Evolutionary conservation across 2,797 vertebrate species (phyloP), one percentile per base, ranked within the genome.

Genomic region (Pagetopsis macropterus): DNA sequence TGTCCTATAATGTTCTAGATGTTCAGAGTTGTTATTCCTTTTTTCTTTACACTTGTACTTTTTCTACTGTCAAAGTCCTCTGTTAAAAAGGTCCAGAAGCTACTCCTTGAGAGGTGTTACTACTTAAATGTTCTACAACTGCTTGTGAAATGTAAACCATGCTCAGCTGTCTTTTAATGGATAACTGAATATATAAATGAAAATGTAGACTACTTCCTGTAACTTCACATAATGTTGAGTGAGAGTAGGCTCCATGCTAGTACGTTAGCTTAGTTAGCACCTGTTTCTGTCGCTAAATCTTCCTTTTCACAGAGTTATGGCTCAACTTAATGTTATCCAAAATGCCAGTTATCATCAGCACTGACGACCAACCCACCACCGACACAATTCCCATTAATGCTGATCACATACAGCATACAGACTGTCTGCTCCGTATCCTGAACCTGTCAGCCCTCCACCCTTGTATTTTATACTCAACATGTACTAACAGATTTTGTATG

Each of bases 401-500:
- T 33, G 48, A 54, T 44, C 33, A 51, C 5, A 33, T 10, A 23
- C 43, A 45, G 17, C 46, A 57, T 56, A 23, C 33, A 59, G 16
- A 46, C 21, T 69, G 19, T 67, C 49, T 43, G 45, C 52, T 41
- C 48, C 4, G 6, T 51, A 27, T 49, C 33, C 72, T 56, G 8
- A 65, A 13, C n/a, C 41, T 40, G 54, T 60, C 50, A 62, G 2
- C 13, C 58, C 60, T 51, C 40, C 41, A 14, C n/a, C 14, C 11
- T 46, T 67, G 66, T 76, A 71, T 83, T 79, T 84, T 82, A 81
- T 82, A 85, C 50, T 70, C 75, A 55, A 69, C 27, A 67, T 91
- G 78, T 91, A 90, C 85, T 92, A 91, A 90, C 85, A 76, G 76
- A 72, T 86, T 54, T 64, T 23, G 73, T 81, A 72, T 86, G 75